Conservation (phyloP, 1,140 invertebrate species). For the Formica exsecta region DNA sequence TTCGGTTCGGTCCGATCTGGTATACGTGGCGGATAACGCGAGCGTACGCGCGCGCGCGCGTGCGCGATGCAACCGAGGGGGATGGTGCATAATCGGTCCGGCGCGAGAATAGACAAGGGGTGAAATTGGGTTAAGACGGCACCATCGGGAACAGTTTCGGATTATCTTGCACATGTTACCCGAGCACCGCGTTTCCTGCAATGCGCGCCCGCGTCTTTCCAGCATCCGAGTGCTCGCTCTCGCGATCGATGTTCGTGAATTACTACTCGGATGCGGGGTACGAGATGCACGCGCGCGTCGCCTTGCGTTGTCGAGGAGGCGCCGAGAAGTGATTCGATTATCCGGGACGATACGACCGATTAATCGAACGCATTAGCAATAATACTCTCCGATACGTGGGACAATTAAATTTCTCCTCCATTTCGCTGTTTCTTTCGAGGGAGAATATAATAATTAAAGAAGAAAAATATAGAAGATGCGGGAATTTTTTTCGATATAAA, state of each 20-base stretch:
- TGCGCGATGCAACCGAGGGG: constrained; percentile 15
- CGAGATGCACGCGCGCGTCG: not conserved
- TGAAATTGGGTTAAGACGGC: constrained; percentile 81
- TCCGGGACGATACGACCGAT: constrained; percentile 42
- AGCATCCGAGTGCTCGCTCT: constrained; percentile 54
- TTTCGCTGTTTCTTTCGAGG: not conserved
- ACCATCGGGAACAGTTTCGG: constrained; percentile 78
- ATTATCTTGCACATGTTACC: constrained; percentile 77
- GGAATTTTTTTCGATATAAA: not conserved
- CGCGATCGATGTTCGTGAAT: constrained; percentile 66
- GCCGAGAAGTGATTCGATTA: constrained; percentile 62
- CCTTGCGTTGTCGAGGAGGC: not conserved
- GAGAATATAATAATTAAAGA: not conserved
- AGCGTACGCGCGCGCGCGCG: not conserved
- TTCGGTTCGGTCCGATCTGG: not conserved
- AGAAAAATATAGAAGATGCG: not conserved
- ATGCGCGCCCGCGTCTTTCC: constrained; percentile 27
- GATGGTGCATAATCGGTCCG: constrained; percentile 73
- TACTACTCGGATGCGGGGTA: constrained; percentile 39
- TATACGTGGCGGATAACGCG: not conserved
- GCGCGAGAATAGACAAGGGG: constrained; percentile 69
- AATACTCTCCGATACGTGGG: not conserved
- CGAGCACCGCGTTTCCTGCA: constrained; percentile 51
- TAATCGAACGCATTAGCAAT: constrained; percentile 46
- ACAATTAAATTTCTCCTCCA: not conserved